Conservation (phyloP, 2,113 vertebrate species). For the Psammodynastes pulverulentus region DNA sequence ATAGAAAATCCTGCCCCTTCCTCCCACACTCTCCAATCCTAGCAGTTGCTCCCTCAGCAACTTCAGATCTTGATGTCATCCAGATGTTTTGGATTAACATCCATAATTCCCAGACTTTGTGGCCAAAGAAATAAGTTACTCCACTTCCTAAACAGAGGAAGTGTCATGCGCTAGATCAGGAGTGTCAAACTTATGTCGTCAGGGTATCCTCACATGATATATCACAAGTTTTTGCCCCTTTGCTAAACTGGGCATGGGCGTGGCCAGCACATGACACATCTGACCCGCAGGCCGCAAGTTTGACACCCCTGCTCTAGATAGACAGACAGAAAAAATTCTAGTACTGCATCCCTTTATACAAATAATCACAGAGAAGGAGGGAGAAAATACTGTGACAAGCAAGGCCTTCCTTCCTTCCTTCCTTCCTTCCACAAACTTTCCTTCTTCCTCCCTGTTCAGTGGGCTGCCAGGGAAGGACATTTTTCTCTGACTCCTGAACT, state of each 20-base stretch:
- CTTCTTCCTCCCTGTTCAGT: background rate
- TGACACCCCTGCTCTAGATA: no score
- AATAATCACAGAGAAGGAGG: background rate
- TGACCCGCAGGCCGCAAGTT: no score
- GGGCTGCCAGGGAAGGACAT: background rate
- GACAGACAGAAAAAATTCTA: background rate
- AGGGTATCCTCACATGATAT: fast-evolving
- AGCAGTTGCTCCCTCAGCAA: background rate
- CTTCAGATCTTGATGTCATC: background rate
- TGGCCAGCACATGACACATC: no score
- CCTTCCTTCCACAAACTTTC: background rate
- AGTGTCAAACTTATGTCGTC: no score
- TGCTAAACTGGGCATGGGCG: no score
- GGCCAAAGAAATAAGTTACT: background rate
- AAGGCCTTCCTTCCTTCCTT: background rate
- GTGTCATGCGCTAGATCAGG: no score
- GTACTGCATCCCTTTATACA: background rate
- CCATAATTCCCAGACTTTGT: background rate
- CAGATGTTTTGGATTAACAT: background rate
- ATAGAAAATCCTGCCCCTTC: background rate
- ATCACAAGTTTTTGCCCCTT: no score
- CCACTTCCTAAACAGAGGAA: background rate
- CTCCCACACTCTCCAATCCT: background rate
- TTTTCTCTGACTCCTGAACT: background rate
- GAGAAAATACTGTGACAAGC: background rate